phyloP scores from a whole-genome alignment of 1,140 invertebrate genomes.

The Zelostemma sp. region DNA sequence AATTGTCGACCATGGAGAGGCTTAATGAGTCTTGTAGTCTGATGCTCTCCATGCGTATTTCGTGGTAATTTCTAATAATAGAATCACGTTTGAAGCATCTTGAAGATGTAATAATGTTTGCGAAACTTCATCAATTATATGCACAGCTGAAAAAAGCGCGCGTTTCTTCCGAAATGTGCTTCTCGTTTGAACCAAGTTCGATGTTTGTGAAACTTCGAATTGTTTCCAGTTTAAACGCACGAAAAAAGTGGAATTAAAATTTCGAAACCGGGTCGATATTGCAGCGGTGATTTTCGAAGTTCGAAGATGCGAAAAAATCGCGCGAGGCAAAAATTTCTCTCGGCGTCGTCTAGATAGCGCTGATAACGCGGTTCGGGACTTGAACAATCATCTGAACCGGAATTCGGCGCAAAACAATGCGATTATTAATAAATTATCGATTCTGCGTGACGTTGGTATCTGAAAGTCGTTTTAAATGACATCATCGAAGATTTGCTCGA shows the following conservation, averaged over 20 bases:
- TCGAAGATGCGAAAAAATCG: not conserved
- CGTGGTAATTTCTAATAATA: constrained; percentile 5
- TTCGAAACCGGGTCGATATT: not conserved
- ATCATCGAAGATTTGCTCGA: too few relatives aligned
- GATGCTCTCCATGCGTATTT: not conserved
- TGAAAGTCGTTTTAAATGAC: too few relatives aligned
- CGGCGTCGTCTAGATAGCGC: not conserved
- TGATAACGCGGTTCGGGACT: not conserved
- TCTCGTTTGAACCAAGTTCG: too few relatives aligned
- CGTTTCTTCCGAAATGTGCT: too few relatives aligned
- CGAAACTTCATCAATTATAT: not conserved
- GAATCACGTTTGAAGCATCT: not conserved
- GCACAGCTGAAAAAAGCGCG: too few relatives aligned
- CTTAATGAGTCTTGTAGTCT: not conserved
- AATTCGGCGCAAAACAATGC: too few relatives aligned
- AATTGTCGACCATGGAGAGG: not conserved
- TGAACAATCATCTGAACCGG: too few relatives aligned
- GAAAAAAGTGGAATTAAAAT: not conserved
- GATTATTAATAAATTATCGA: too few relatives aligned
- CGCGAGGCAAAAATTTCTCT: not conserved
- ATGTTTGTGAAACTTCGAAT: too few relatives aligned
- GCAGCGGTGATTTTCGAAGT: not conserved
- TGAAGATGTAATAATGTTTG: not conserved
- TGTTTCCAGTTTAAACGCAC: too few relatives aligned
- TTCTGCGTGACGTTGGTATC: too few relatives aligned